phyloP scores from a whole-genome alignment of 53 echinoderm and acorn worm genomes.

The Echinarachnius parma region DNA sequence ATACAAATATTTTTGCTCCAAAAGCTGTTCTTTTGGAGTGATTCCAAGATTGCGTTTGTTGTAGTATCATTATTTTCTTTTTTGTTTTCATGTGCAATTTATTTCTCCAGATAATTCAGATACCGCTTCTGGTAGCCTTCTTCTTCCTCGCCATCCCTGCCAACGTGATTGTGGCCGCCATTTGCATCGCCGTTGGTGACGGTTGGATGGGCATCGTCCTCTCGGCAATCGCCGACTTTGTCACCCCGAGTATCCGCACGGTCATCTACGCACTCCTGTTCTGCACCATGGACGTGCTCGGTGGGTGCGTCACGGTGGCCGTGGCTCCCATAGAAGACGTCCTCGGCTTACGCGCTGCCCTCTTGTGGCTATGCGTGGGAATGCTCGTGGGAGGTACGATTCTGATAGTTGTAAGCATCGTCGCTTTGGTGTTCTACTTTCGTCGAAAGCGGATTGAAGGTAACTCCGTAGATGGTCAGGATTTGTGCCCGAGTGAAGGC shows the following conservation, averaged over 20 bases:
- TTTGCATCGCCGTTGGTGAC: background rate
- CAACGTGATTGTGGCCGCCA: slow-evolving; percentile 2
- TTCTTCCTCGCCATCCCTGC: slow-evolving; percentile 3
- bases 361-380: slow-evolving; percentile 25
- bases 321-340: slow-evolving; percentile 17
- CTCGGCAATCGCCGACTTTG: slow-evolving; percentile 26
- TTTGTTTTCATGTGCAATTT: no score
- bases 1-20: no score
- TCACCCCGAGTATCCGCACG: background rate
- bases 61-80: no score
- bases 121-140: slow-evolving; percentile 29
- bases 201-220: slow-evolving; percentile 43
- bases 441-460: no score
- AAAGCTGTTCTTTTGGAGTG: no score
- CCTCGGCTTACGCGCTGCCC: background rate
- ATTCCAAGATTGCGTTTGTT: no score
- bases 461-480: no score
- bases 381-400: slow-evolving; percentile 3
- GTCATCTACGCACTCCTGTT: slow-evolving; percentile 25
- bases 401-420: slow-evolving; percentile 4
- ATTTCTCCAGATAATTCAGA: slow-evolving; percentile 7
- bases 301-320: slow-evolving; percentile 27
- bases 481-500: no score
- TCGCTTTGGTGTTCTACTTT: slow-evolving; percentile 1
- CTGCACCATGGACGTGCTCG: slow-evolving; percentile 34